Evolutionary conservation across 2,888 invertebrate genomes (phyloP).

Genomic region (Cremastobaeus sp.): DNA sequence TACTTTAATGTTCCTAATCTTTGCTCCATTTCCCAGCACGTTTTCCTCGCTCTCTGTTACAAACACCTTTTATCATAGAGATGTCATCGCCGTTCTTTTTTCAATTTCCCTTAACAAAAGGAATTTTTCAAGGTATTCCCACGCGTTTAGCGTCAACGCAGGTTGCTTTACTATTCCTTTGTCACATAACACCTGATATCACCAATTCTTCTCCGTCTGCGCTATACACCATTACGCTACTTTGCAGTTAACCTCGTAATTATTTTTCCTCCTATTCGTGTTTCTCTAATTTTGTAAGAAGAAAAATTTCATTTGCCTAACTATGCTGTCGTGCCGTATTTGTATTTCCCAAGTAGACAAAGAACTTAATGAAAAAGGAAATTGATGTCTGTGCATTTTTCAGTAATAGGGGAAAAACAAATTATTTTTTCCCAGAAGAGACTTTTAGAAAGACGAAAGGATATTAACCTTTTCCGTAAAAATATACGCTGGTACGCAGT

Average conservation of each 20-base stretch:
- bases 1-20: conserved; percentile 22
- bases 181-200: conserved; percentile 26
- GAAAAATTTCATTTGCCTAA: conserved; percentile 20
- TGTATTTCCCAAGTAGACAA: conserved; percentile 16
- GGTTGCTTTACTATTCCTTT: conserved; percentile 11
- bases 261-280: conserved; percentile 12
- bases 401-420: too few species aligned
- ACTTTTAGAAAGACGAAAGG: too few species aligned
- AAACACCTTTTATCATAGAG: conserved; percentile 19
- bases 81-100: conserved; percentile 6
- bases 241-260: conserved; percentile 29
- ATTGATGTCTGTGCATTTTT: too few species aligned
- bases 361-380: conserved; percentile 7
- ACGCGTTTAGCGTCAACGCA: conserved; percentile 1
- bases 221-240: background rate
- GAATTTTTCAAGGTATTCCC: conserved; percentile 14
- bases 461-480: too few species aligned
- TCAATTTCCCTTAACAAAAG: conserved; percentile 5
- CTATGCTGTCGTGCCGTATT: conserved; percentile 15
- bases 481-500: too few species aligned
- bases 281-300: conserved; percentile 21
- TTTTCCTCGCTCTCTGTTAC: conserved; percentile 13
- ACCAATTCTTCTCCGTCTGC: background rate
- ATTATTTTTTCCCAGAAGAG: too few species aligned
- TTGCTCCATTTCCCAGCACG: background rate